Evolutionary conservation across 2,113 vertebrate species (phyloP).

Genomic region (Falcunculus frontatus): DNA sequence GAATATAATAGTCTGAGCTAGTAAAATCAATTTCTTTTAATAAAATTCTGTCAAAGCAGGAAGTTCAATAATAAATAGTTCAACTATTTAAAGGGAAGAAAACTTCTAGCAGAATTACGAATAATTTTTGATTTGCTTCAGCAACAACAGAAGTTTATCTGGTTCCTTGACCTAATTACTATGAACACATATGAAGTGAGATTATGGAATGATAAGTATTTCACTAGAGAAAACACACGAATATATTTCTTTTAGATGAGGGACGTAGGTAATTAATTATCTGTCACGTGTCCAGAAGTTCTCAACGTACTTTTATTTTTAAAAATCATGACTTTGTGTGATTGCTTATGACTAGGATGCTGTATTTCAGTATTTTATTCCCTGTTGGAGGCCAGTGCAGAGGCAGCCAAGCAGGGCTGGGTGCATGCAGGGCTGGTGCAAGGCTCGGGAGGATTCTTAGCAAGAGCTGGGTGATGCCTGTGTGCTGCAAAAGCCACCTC

Average conservation of each 20-base stretch:
- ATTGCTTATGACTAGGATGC: not conserved
- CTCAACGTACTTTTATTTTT: not conserved
- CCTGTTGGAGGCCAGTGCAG: not conserved
- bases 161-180: not conserved
- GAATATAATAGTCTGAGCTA: not conserved
- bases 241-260: not conserved
- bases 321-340: not conserved
- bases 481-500: not conserved
- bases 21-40: slow-evolving; percentile 43
- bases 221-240: not conserved
- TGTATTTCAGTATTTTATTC: not conserved
- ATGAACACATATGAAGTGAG: not conserved
- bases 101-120: not conserved
- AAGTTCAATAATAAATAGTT: slow-evolving; percentile 34
- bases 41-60: slow-evolving; percentile 7
- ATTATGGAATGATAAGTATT: not conserved
- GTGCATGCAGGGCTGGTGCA: fast-evolving
- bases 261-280: not conserved
- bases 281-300: not conserved
- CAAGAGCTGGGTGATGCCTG: not conserved
- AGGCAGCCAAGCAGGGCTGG: not conserved
- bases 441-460: not conserved
- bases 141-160: not conserved
- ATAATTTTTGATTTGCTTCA: not conserved
- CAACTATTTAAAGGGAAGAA: not conserved